These are phyloP conservation scores for Sebastolobus altivelis DNA, from an alignment of 2,797 vertebrate genomes.

Conservation along the genomic window DNA sequence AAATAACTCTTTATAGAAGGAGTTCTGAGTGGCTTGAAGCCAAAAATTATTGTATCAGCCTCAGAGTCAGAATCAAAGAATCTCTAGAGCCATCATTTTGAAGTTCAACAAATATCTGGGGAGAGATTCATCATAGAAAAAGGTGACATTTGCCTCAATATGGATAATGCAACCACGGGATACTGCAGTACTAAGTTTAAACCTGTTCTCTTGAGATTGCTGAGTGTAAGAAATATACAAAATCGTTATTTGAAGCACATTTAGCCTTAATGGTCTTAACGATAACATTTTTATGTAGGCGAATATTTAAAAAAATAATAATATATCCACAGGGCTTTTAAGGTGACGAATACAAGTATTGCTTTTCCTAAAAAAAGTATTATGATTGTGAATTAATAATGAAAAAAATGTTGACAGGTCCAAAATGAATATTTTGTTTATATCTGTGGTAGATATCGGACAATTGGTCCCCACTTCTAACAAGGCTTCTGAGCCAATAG, in stretches of 20 bases:
- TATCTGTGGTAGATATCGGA: too few relatives aligned
- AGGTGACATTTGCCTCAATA: neutral
- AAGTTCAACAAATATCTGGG: neutral
- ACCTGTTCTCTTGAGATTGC: neutral
- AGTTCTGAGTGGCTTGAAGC: neutral
- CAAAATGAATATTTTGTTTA: too few relatives aligned
- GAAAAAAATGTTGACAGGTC: accelerated
- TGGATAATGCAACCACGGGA: neutral
- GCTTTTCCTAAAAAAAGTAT: too few relatives aligned
- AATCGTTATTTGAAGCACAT: neutral
- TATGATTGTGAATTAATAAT: too few relatives aligned
- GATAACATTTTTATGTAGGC: too few relatives aligned
- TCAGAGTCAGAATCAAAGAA: neutral
- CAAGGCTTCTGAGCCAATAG: too few relatives aligned
- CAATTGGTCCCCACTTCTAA: too few relatives aligned
- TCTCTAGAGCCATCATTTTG: neutral
- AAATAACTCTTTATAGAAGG: neutral
- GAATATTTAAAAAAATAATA: too few relatives aligned
- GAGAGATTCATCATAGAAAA: neutral
- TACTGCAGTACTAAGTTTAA: neutral
- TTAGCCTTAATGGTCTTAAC: neutral
- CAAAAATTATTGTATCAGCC: neutral
- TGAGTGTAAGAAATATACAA: neutral
- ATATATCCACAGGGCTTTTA: too few relatives aligned
- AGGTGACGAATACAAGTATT: too few relatives aligned